phyloP scores from a whole-genome alignment of 2,113 vertebrate genomes.

The Egretta garzetta region DNA sequence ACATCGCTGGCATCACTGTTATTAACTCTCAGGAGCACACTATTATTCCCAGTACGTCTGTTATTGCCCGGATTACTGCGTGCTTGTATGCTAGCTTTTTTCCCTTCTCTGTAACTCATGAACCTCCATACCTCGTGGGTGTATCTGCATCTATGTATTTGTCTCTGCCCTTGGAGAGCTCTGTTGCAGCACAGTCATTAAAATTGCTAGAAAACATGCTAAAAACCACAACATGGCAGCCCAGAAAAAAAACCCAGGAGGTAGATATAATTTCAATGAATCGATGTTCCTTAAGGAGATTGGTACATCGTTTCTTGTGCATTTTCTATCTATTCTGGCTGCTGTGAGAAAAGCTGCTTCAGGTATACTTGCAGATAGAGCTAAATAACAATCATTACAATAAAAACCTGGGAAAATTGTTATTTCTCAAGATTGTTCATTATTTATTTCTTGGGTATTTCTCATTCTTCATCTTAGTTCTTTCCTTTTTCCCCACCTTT shows the following conservation, averaged over 20 bases:
- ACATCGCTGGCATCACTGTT: not conserved
- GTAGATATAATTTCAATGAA: not conserved
- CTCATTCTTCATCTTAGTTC: not conserved
- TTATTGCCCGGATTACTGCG: not conserved
- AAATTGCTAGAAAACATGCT: not conserved
- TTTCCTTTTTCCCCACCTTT: not conserved
- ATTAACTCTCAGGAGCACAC: not conserved
- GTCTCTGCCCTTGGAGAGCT: not conserved
- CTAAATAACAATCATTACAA: not conserved
- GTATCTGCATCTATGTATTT: not conserved
- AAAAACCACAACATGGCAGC: not conserved
- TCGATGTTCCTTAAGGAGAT: not conserved
- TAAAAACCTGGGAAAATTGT: not conserved
- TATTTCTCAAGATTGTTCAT: not conserved
- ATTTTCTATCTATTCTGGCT: not conserved
- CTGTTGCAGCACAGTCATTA: not conserved
- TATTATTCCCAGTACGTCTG: not conserved
- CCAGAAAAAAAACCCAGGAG: not conserved
- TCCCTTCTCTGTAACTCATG: not conserved
- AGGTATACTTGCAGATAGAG: not conserved
- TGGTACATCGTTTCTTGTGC: not conserved
- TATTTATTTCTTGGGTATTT: not conserved
- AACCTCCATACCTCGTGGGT: not conserved
- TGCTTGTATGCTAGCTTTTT: not conserved
- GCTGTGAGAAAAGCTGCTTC: not conserved